A percentile compares a stretch with the other conserved stretches of the same genome.
Conservation (phyloP, 2,797 vertebrate genomes). For the Acropternis orthonyx region DNA sequence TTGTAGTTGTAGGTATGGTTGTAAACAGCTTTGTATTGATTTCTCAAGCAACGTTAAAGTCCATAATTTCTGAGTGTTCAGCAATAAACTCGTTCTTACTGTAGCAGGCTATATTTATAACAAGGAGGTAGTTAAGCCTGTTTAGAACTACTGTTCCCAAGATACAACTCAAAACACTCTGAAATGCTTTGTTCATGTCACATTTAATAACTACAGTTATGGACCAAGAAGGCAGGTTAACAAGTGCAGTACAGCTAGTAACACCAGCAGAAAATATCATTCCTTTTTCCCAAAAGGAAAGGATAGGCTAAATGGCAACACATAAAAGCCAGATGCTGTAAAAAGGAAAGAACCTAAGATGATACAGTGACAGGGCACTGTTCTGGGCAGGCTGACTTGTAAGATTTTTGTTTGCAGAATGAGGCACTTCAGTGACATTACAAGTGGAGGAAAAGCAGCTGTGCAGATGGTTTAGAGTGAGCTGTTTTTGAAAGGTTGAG, state of each 20-base stretch:
- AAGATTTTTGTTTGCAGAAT: neutral
- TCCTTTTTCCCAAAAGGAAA: neutral
- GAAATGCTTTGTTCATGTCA: neutral
- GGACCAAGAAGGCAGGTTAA: neutral
- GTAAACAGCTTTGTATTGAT: neutral
- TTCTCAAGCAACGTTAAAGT: neutral
- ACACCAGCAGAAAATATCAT: neutral
- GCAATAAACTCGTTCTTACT: neutral
- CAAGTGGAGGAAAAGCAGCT: neutral
- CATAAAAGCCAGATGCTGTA: neutral
- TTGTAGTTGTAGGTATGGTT: neutral
- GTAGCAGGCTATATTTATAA: neutral
- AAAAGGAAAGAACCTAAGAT: neutral
- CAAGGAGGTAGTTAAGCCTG: neutral
- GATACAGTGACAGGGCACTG: neutral
- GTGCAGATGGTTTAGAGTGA: neutral
- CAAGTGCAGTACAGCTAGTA: neutral
- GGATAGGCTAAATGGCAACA: neutral
- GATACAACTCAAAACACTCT: neutral
- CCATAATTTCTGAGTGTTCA: neutral
- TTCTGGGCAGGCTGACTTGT: neutral
- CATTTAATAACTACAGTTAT: neutral
- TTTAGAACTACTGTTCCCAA: neutral
- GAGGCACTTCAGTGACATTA: neutral
- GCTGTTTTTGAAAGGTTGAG: neutral